Evolutionary conservation across 2,113 vertebrate genomes (phyloP).

Genomic region (Otocyon megalotis): DNA sequence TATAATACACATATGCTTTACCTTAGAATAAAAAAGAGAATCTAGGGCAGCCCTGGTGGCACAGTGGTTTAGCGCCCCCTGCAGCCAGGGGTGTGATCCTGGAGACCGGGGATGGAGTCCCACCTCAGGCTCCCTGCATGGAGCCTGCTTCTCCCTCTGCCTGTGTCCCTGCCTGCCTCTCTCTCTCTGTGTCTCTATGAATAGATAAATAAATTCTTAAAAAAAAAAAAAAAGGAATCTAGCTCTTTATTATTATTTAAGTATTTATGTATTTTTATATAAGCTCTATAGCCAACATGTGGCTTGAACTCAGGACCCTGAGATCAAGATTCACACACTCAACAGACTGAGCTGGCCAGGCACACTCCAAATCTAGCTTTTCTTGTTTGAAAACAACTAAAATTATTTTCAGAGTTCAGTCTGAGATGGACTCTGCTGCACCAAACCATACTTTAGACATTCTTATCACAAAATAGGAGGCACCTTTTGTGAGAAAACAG

Average conservation of each 20-base stretch:
- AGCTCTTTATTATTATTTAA: not conserved
- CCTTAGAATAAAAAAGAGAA: not conserved
- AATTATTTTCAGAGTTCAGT: not conserved
- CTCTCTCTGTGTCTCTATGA: too few species aligned
- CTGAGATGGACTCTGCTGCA: not conserved
- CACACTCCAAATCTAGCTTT: not conserved
- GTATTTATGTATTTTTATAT: not conserved
- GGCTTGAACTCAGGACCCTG: not conserved
- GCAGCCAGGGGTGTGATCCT: too few species aligned
- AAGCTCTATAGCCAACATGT: not conserved
- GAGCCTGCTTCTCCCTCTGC: too few species aligned
- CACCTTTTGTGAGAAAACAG: not conserved
- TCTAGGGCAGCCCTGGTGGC: not conserved
- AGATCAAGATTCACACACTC: not conserved
- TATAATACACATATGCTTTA: not conserved
- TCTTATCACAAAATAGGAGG: not conserved
- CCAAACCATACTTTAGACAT: not conserved
- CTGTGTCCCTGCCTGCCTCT: too few species aligned
- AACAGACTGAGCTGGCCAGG: not conserved
- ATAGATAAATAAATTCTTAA: too few species aligned
- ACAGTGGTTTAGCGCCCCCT: too few species aligned
- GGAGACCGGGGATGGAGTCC: too few species aligned
- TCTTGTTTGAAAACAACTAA: constrained; percentile 2
- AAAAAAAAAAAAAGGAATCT: not conserved
- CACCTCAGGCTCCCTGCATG: too few species aligned